These are phyloP conservation scores for Rhyacophila evoluta DNA, from an alignment of 2,888 invertebrate species.

Conservation along the genomic window DNA sequence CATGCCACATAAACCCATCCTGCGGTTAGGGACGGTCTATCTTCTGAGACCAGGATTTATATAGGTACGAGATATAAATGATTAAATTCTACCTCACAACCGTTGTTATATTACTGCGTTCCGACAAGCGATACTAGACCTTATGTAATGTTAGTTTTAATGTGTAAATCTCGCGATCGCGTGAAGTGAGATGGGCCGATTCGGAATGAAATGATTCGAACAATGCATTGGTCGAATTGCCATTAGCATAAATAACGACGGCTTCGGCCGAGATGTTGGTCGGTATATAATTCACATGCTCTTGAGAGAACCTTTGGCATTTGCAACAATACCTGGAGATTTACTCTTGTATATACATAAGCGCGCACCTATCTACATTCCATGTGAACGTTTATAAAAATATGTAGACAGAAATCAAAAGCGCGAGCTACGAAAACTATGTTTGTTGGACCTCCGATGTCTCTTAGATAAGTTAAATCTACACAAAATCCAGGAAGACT, in stretches of 20 bases:
- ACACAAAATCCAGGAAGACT: neutral
- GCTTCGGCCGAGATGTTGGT: neutral
- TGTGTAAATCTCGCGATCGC: conserved; percentile 27
- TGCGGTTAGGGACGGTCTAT: conserved; percentile 14
- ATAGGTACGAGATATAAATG: conserved; percentile 37
- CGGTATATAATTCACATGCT: conserved; percentile 23
- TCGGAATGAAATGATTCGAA: conserved; percentile 39
- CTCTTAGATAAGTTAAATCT: too few species aligned
- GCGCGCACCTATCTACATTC: neutral
- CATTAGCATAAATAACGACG: conserved; percentile 54
- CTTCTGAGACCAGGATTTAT: conserved; percentile 22
- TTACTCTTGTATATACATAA: neutral
- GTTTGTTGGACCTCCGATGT: too few species aligned
- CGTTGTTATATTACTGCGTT: conserved; percentile 5
- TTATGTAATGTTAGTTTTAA: conserved; percentile 42
- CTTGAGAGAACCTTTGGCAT: neutral
- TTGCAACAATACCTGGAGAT: conserved; percentile 7
- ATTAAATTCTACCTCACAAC: conserved; percentile 42
- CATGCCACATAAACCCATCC: conserved; percentile 6
- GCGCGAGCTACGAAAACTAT: neutral
- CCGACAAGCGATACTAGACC: conserved; percentile 34
- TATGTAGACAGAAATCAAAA: neutral
- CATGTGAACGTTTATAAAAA: neutral
- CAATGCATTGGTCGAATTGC: conserved; percentile 53
- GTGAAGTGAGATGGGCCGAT: conserved; percentile 25